Base-by-base conservation (phyloP, 2,797 vertebrate genomes). In the Sebastes melanostomus region DNA sequence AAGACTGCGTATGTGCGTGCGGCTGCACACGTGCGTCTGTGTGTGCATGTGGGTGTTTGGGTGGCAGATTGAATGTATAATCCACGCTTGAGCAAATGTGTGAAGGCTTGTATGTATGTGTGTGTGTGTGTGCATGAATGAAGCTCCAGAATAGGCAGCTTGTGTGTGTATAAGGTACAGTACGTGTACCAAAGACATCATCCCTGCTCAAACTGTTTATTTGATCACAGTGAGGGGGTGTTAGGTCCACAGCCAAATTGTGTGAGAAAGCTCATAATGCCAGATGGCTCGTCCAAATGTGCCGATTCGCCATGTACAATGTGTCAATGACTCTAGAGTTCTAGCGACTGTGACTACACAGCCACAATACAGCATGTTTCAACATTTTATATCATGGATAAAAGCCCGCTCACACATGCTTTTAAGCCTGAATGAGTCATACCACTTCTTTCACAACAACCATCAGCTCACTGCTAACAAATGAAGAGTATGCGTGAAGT, bases 261-360 rank as follows among this genome's bases (percentile, higher is more conserved):
- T 83, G 73, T 65, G 84, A 85, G 81, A 92, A 89, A 78, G 85
- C 86, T 79, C 72, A 62, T 34, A 68, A 84, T 89, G 88, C 84
- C 94, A 94, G 94, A 94, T 94, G 94, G 94, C 89, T 29, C 68
- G 76, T 90, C 90, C 90, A 92, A 93, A 91, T 92, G 92, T 91
- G 86, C 82, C 74, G 75, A 81, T 91, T 83, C 66, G 38, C 87
- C 70, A 38, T 89, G 75, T 76, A 78, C 86, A 84, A 86, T 25
- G 87, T 91, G 89, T 91, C 81, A 88, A 62, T 79, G 88, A 81
- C 81, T 83, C 36, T 65, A 8, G 65, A 91, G 80, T 78, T 80
- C 59, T 58, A 69, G 61, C 5, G 18, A 46, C 50, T 36, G 6
- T 66, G 71, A 79, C 59, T 62, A 73, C 75, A 78, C 72, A 36